Evolutionary conservation across 2,797 vertebrate species (phyloP).

Genomic region (Sebastes goodei): DNA sequence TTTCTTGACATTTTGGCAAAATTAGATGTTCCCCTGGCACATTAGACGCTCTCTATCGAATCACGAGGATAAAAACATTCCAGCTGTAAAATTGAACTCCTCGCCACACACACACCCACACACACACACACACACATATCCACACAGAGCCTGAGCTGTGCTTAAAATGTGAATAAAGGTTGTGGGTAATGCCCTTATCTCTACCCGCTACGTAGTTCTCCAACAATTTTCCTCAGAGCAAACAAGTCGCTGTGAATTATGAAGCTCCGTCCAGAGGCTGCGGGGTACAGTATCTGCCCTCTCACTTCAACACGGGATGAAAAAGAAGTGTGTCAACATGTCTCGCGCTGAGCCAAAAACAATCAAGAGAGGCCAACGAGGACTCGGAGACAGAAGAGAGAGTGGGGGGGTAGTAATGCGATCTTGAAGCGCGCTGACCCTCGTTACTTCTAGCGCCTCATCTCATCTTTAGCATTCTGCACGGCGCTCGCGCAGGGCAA

Average conservation of each 20-base stretch:
- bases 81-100: background rate
- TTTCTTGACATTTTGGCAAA: slow-evolving; percentile 72
- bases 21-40: slow-evolving; percentile 37
- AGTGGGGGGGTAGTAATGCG: background rate
- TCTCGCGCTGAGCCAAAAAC: slow-evolving; percentile 30
- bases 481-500: slow-evolving; percentile 45
- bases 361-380: background rate
- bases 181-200: background rate
- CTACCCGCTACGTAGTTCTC: background rate
- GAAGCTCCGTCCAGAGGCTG: background rate
- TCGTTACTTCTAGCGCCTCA: slow-evolving; percentile 25
- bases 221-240: slow-evolving; percentile 11
- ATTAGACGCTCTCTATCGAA: slow-evolving; percentile 9
- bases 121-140: background rate
- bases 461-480: slow-evolving; percentile 65
- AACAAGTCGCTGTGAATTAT: slow-evolving; percentile 14
- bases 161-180: slow-evolving; percentile 23
- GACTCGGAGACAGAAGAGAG: background rate
- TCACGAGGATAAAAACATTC: slow-evolving; percentile 32
- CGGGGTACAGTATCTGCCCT: slow-evolving; percentile 3
- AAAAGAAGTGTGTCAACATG: slow-evolving; percentile 36
- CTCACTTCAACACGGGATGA: slow-evolving; percentile 9
- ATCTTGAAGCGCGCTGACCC: slow-evolving; percentile 53
- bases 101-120: background rate
- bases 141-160: background rate